Base-by-base conservation (phyloP, 2,797 vertebrate genomes). In the Callimico goeldii region DNA sequence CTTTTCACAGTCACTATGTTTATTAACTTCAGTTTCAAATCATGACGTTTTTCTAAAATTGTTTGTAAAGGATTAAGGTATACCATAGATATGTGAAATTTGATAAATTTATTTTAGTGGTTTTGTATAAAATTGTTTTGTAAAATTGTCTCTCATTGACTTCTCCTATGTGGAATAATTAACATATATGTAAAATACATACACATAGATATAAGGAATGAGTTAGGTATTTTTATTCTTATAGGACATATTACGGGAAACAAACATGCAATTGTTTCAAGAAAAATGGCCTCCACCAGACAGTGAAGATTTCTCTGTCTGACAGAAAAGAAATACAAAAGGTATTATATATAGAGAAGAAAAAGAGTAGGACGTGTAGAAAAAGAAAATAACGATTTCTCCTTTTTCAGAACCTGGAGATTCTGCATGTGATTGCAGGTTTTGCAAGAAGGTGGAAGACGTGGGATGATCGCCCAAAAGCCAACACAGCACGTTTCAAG, bases 1-100 rank as follows among this genome's bases (percentile, higher is more conserved):
- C 20, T 70, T 43, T 46, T 94, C 43, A 57, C 4, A 82, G 36
- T 90, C 48, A 73, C 24, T 89, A 8, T 76, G 9, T 91, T 90
- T 95, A 76, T 88, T 94, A 96, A 80, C 14, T 57, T 94, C 20
- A 50, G 12, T 91, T 93, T 87, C 26, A 83, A 61, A 92, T 79
- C 15, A 33, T 86, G 19, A 81, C 15, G 58, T 87, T 94, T 94
- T 41, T 30, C 26, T 76, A 72, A 72, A 1, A 19, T 67, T 55
- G 9, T 70, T 70, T 22, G 86, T 57, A n/a, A 95, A 24, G 14
- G 57, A 70, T 84, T 83, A 76, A 28, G 85, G 17, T 48, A 76
- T 75, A 57, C 39, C 4, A 77, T 50, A 72, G 52, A 73, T 67
- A 13, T 55, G 1, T 90, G 52, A 95, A 86, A 77, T 43, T 7